Base-by-base conservation (phyloP, 2,797 vertebrate species). In the Garrulus glandarius region DNA sequence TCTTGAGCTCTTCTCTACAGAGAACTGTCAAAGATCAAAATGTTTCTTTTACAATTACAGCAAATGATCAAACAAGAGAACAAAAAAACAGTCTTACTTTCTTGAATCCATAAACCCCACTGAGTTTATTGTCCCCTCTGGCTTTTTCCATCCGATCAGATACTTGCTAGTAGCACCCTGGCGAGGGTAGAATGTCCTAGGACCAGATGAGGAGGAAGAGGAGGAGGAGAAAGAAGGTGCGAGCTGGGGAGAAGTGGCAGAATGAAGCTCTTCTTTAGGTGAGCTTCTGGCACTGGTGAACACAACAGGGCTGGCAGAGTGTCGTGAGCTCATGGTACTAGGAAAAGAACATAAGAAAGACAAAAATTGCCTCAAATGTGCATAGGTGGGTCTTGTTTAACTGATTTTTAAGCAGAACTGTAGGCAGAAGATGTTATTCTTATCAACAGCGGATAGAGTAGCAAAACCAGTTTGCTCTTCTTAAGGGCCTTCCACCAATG, bases 71-170 rank as follows among this genome's bases (percentile, higher is more conserved):
- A 63, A 79, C 34, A 93, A 93, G 44, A 96, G 55, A 96, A 96
- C 46, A 44, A 91, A 94, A 97, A 91, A 52, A 21, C 19, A 84
- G 74, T 93, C 99, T 99, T 99, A 99, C 99, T 99, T 99, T 98
- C 99, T 98, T 83, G 98, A 98, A 98, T 98, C 99, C 98, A 99
- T 99, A 97, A 99, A 99, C 89, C 99, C 99, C 97, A 99, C 99
- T 15, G 99, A 99, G 98, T 99, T 99, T 98, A 99, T 99, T 78
- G 98, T 99, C 96, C 99, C 98, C 92, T 99, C 99, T 3, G 99
- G 99, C 95, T 99, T 99, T 97, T 98, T 99, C 99, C 99, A 99
- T 97, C 99, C 99, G 10, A 99, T 99, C 94, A 99, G 98, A 97
- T 99, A 99, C 98, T 99, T 99, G 85, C 99, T 99, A 68, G 99